These are phyloP conservation scores for Archegozetes longisetosus DNA, from an alignment of 1,140 invertebrate species.

Conservation along the genomic window DNA sequence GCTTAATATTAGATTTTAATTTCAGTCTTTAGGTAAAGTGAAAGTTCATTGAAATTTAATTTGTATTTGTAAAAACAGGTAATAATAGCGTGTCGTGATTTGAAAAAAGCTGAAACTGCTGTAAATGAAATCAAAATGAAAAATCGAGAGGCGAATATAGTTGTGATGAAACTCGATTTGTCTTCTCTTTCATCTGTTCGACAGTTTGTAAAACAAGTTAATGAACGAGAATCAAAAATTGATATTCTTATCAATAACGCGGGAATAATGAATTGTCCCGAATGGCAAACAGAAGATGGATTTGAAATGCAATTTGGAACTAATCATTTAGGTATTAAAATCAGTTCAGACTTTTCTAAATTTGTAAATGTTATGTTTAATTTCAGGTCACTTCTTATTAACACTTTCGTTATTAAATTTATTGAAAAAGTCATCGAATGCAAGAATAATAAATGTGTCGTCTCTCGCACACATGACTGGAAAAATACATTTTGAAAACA, in stretches of 20 bases:
- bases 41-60: neutral
- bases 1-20: neutral
- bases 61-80: slow-evolving; percentile 28
- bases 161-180: slow-evolving; percentile 59
- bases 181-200: slow-evolving; percentile 55
- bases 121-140: slow-evolving; percentile 53
- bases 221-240: slow-evolving; percentile 42
- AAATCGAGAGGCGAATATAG: slow-evolving; percentile 50
- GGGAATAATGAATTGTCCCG: slow-evolving; percentile 27
- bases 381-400: slow-evolving; percentile 34
- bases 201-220: slow-evolving; percentile 41
- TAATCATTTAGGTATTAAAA: slow-evolving; percentile 28
- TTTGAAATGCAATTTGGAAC: slow-evolving; percentile 52
- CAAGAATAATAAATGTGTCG: slow-evolving; percentile 9
- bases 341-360: neutral
- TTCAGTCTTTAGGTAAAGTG: neutral
- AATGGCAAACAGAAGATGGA: slow-evolving; percentile 49
- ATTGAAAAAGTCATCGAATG: slow-evolving; percentile 30
- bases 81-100: slow-evolving; percentile 62
- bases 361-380: neutral
- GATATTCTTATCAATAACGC: slow-evolving; percentile 78
- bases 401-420: slow-evolving; percentile 54
- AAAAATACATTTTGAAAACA: slow-evolving; percentile 12
- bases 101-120: slow-evolving; percentile 50
- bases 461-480: neutral